Conservation (phyloP, 1,140 invertebrate species). For the Protaetia brevitarsis region DNA sequence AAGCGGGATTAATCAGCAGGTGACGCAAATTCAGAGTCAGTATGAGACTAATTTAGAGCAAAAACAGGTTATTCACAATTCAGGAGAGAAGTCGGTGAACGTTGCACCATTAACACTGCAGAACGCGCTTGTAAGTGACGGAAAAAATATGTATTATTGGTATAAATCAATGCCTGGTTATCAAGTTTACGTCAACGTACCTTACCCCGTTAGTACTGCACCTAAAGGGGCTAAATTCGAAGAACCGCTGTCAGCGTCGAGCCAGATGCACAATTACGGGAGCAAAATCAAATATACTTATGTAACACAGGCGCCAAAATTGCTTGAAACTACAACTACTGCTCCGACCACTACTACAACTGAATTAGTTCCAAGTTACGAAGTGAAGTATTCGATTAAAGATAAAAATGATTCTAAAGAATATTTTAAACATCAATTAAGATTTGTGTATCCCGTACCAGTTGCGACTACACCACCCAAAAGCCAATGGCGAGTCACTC, state of each 20-base stretch:
- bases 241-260: neutral
- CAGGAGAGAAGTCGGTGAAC: neutral
- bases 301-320: neutral
- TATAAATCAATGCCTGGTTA: conserved; percentile 25
- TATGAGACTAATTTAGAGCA: neutral
- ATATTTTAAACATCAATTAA: conserved; percentile 36
- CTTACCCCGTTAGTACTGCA: neutral
- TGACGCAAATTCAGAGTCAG: neutral
- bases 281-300: neutral
- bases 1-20: neutral
- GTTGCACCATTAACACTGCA: conserved; percentile 28
- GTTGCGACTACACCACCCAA: conserved; percentile 31
- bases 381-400: neutral
- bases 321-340: neutral
- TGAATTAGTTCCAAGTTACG: conserved; percentile 17
- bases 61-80: neutral
- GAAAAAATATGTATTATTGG: conserved; percentile 27
- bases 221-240: neutral
- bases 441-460: conserved; percentile 44
- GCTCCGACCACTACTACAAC: conserved; percentile 24
- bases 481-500: conserved; percentile 35
- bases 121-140: conserved; percentile 25
- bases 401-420: neutral
- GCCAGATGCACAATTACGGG: neutral
- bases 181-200: conserved; percentile 25